Evolutionary conservation across 2,113 vertebrate genomes (phyloP), one percentile per base, ranked within the genome.

Genomic region (Daubentonia madagascariensis): DNA sequence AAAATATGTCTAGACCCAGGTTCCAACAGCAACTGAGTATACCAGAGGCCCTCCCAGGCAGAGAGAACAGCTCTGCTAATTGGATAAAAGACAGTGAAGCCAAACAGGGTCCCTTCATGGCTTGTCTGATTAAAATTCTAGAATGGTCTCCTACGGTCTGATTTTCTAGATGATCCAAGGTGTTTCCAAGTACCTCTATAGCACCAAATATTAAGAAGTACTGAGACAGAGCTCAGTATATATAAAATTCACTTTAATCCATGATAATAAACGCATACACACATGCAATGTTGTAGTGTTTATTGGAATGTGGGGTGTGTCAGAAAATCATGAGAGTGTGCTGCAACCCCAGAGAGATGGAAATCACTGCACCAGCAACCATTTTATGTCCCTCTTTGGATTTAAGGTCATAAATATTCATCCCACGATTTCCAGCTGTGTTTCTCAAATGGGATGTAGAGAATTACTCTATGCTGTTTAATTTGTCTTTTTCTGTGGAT

Each of bases 351-450:
- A 37, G 23, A 32, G 48, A 17, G 57, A 37, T 65, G 3, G 37
- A 84, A 80, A 80, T 52, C 73, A 90, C 35, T 20, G 20, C 5
- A 12, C 76, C 88, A 94, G 68, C 65, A 92, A 65, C 45, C 50
- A 52, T 79, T 91, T 96, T 72, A 95, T 30, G n/a, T 88, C 4
- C 65, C 57, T 85, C 65, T 92, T 72, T 37, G 70, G 70, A 95
- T 48, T 22, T 43, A 95, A 20, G 23, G 35, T 57, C 76, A 73
- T 89, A 89, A 96, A 83, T 79, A 73, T 54, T 91, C 80, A 78
- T 81, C 45, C 91, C 45, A 85, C 48, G n/a, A 30, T 81, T 95
- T 73, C 72, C 81, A 98, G 52, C 45, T 93, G 25, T 67, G 8
- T 90, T 75, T 94, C 45, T 89, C 85, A 87, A 78, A 16, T 67